Evolutionary conservation across 2,113 vertebrate species (phyloP).

Genomic region (Cryptomyrus ogoouensis): DNA sequence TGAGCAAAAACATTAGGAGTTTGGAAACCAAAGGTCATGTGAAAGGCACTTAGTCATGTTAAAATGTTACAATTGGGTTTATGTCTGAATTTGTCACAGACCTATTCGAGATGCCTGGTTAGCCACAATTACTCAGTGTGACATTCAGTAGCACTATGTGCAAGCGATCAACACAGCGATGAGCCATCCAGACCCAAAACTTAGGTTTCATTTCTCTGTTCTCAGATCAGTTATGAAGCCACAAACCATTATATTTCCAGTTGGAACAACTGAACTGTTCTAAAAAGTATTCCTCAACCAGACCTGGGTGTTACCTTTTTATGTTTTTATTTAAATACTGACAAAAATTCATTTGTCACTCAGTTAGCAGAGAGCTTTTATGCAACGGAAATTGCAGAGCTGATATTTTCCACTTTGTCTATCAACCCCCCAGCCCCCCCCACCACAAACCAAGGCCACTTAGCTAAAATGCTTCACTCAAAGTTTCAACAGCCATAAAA

Average conservation of each 20-base stretch:
- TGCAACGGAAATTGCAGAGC: neutral
- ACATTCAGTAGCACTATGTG: constrained; percentile 19
- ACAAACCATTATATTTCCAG: neutral
- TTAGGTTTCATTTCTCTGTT: constrained; percentile 36
- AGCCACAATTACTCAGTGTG: constrained; percentile 36
- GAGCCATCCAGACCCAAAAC: constrained; percentile 23
- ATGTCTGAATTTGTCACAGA: constrained; percentile 44
- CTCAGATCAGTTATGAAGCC: constrained; percentile 1
- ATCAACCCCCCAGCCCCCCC: neutral
- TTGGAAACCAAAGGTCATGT: neutral
- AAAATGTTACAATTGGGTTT: neutral
- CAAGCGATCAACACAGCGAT: constrained; percentile 15
- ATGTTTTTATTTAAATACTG: neutral
- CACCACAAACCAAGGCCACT: neutral
- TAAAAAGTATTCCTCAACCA: neutral
- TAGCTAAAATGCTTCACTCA: neutral
- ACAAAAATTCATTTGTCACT: neutral
- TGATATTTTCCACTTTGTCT: neutral
- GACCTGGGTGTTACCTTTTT: neutral
- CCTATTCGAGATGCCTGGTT: constrained; percentile 25
- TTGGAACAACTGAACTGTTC: neutral
- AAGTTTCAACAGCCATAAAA: neutral
- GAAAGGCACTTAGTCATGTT: neutral
- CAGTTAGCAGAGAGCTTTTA: neutral
- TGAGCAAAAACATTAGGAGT: neutral